phyloP scores from a whole-genome alignment of 2,113 vertebrate genomes.

The Narcine bancroftii region DNA sequence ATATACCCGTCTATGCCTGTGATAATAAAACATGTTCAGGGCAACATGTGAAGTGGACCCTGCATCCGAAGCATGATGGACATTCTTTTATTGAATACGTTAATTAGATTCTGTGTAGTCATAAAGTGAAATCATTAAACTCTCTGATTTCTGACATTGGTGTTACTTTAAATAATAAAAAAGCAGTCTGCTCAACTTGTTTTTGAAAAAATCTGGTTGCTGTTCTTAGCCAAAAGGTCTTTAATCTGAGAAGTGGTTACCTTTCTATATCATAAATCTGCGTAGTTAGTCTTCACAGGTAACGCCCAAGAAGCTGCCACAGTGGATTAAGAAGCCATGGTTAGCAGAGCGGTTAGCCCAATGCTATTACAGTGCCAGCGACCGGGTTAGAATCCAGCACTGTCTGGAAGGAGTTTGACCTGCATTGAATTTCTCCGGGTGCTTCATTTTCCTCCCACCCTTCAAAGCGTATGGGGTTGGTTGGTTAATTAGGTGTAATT shows the following conservation, averaged over 20 bases:
- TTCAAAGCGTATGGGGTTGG: too few relatives aligned
- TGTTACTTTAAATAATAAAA: neutral
- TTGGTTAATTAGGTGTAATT: too few relatives aligned
- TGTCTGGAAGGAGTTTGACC: too few relatives aligned
- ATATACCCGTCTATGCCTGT: neutral
- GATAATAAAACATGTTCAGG: too few relatives aligned
- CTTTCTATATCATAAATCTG: neutral
- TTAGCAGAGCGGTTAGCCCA: too few relatives aligned
- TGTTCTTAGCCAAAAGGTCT: neutral
- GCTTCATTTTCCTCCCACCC: too few relatives aligned
- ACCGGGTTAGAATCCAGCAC: too few relatives aligned
- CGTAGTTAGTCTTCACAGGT: neutral
- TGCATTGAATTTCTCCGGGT: too few relatives aligned
- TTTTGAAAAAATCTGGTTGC: neutral
- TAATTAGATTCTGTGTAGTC: too few relatives aligned
- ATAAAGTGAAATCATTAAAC: neutral
- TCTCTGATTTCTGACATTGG: neutral
- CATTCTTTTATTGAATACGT: neutral
- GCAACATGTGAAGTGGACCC: neutral
- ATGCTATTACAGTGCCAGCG: too few relatives aligned
- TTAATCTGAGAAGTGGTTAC: neutral
- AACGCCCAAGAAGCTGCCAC: neutral
- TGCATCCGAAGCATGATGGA: too few relatives aligned
- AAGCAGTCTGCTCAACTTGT: neutral
- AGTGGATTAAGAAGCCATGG: neutral